Conservation (phyloP, 2,113 vertebrate genomes). For the Sebastes fasciatus region DNA sequence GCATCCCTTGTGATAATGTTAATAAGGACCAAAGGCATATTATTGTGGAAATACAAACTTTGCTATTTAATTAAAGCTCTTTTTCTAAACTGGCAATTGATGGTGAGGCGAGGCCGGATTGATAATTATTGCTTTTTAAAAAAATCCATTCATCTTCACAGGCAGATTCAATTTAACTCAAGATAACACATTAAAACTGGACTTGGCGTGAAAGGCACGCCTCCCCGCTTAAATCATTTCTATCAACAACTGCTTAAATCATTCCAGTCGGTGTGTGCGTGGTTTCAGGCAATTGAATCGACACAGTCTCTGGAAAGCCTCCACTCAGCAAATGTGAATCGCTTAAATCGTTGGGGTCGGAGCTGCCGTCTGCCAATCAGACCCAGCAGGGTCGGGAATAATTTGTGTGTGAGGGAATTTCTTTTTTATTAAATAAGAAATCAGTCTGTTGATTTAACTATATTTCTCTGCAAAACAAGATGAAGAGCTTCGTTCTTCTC, state of each 20-base stretch:
- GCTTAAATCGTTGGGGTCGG: constrained; percentile 41
- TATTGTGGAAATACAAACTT: not conserved
- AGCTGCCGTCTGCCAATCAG: constrained; percentile 43
- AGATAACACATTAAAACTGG: constrained; percentile 59
- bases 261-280: constrained; percentile 47
- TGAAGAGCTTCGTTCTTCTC: not conserved
- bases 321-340: constrained; percentile 64
- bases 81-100: constrained; percentile 23
- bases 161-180: constrained; percentile 58
- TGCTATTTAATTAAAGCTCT: not conserved
- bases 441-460: constrained; percentile 24
- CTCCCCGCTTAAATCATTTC: constrained; percentile 59
- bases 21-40: not conserved
- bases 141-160: constrained; percentile 53
- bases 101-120: constrained; percentile 12
- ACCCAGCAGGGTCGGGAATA: constrained; percentile 1
- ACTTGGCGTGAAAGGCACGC: constrained; percentile 45
- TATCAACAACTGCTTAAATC: constrained; percentile 68
- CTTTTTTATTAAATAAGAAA: constrained; percentile 34
- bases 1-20: no score
- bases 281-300: constrained; percentile 54
- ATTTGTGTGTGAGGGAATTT: constrained; percentile 35
- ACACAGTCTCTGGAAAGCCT: constrained; percentile 52
- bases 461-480: constrained; percentile 16
- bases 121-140: constrained; percentile 37